Conservation (phyloP, 1,140 invertebrate genomes). For the Druon quercuslanigerum region DNA sequence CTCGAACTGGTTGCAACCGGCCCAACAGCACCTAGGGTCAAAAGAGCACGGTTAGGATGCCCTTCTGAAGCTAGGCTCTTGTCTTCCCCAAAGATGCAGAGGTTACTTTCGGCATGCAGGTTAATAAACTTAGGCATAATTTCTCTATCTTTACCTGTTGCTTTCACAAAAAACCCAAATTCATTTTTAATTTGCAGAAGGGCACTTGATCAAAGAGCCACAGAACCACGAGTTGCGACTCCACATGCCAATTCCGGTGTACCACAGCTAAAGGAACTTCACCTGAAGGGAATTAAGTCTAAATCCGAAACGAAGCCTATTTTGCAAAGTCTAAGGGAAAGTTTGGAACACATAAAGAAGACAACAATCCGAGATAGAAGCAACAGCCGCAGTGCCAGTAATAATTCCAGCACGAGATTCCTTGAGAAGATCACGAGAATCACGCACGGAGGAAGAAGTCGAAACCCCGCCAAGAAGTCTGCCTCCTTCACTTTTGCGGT, state of each 20-base stretch:
- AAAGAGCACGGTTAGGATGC: conserved; percentile 67
- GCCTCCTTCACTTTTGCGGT: conserved; percentile 72
- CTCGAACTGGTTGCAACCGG: conserved; percentile 70
- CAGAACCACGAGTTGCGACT: conserved; percentile 68
- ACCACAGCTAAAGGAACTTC: conserved; percentile 66
- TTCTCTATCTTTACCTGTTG: conserved; percentile 36
- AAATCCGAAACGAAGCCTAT: conserved; percentile 71
- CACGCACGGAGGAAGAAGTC: conserved; percentile 66
- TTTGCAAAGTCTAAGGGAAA: conserved; percentile 68
- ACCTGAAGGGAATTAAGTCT: conserved; percentile 69
- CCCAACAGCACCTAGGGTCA: conserved; percentile 68
- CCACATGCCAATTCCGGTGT: conserved; percentile 59
- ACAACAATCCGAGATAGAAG: conserved; percentile 70
- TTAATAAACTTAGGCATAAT: conserved; percentile 50
- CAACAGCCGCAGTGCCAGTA: conserved; percentile 54
- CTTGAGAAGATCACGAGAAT: conserved; percentile 70
- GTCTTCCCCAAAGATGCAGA: conserved; percentile 72
- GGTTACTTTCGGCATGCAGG: conserved; percentile 72
- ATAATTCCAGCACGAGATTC: conserved; percentile 52
- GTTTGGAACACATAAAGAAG: conserved; percentile 69
- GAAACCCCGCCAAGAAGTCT: conserved; percentile 72
- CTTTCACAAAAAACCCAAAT: conserved; percentile 33
- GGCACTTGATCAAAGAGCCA: conserved; percentile 71
- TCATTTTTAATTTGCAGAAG: conserved; percentile 58
- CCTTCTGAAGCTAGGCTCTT: conserved; percentile 69